phyloP scores from a whole-genome alignment of 2,888 invertebrate species.

The Diadegma fenestrale region DNA sequence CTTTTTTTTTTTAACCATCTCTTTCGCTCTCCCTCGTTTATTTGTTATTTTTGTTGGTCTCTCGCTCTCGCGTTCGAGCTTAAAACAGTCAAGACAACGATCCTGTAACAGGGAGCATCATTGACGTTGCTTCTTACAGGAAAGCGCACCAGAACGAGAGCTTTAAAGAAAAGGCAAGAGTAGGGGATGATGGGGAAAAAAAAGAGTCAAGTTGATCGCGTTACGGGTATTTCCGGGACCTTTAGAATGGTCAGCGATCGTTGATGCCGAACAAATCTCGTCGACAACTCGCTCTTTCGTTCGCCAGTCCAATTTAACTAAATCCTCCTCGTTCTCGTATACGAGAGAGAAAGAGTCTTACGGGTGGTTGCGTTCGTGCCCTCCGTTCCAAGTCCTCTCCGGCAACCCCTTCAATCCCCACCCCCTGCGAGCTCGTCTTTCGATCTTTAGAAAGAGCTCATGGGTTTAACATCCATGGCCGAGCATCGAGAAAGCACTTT shows the following conservation, averaged over 20 bases:
- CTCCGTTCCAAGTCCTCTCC: not conserved
- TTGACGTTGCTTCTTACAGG: slow-evolving; percentile 47
- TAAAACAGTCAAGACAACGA: slow-evolving; percentile 47
- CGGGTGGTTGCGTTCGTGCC: slow-evolving; percentile 29
- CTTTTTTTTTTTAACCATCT: slow-evolving; percentile 52
- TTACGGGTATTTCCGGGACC: slow-evolving; percentile 64
- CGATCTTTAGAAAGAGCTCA: slow-evolving; percentile 47
- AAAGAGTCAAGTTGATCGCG: slow-evolving; percentile 51
- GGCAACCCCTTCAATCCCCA: slow-evolving; percentile 23
- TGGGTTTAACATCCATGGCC: slow-evolving; percentile 42
- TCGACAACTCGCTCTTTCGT: slow-evolving; percentile 75
- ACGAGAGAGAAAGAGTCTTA: slow-evolving; percentile 19
- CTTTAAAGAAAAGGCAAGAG: slow-evolving; percentile 34
- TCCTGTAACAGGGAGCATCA: slow-evolving; percentile 56
- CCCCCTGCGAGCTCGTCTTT: slow-evolving; percentile 35
- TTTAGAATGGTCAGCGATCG: slow-evolving; percentile 81
- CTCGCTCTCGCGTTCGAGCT: slow-evolving; percentile 24
- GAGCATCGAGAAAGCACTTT: slow-evolving; percentile 44
- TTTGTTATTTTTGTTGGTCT: not conserved
- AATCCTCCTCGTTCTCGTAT: slow-evolving; percentile 82
- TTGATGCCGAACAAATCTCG: slow-evolving; percentile 81
- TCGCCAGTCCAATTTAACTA: slow-evolving; percentile 85
- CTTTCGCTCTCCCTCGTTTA: slow-evolving; percentile 26
- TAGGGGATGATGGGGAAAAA: not conserved
- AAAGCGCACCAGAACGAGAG: slow-evolving; percentile 59